A percentile compares a stretch with the other conserved stretches of the same genome.
Evolutionary conservation across 2,888 invertebrate genomes (phyloP).

Genomic region (Parthenolecanium corni): DNA sequence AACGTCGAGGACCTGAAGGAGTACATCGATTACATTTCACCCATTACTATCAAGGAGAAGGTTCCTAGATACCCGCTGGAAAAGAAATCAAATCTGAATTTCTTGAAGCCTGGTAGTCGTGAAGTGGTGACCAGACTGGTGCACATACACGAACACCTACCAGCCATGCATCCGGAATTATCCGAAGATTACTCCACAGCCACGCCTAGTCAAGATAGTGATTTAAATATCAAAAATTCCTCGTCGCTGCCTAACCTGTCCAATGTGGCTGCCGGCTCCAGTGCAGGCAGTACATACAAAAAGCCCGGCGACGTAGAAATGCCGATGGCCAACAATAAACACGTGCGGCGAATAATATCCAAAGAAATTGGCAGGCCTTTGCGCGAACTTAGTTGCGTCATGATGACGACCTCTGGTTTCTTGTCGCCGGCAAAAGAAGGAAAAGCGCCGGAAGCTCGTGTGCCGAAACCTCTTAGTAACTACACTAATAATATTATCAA

Average conservation of each 20-base stretch:
- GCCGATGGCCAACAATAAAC: slow-evolving; percentile 2
- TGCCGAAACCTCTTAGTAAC: slow-evolving; percentile 10
- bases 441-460: slow-evolving; percentile 73
- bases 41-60: slow-evolving; percentile 53
- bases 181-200: neutral
- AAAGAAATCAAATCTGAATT: slow-evolving; percentile 70
- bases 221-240: neutral
- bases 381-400: slow-evolving; percentile 82
- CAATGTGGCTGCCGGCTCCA: neutral
- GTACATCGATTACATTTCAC: slow-evolving; percentile 73
- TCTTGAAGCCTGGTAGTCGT: slow-evolving; percentile 80
- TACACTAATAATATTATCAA: neutral
- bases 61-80: slow-evolving; percentile 66
- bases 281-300: neutral
- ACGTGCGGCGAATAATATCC: slow-evolving; percentile 7
- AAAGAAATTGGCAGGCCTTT: slow-evolving; percentile 63
- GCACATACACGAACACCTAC: slow-evolving; percentile 81
- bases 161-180: slow-evolving; percentile 63
- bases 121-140: slow-evolving; percentile 83
- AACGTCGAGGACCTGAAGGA: slow-evolving; percentile 65
- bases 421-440: slow-evolving; percentile 84
- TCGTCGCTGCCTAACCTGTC: neutral
- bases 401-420: slow-evolving; percentile 88
- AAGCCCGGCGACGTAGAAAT: neutral
- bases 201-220: neutral